A percentile compares a stretch with the other conserved stretches of the same genome.
These are phyloP conservation scores for Papilio helenus DNA, from an alignment of 1,140 invertebrate species.

Conservation along the genomic window DNA sequence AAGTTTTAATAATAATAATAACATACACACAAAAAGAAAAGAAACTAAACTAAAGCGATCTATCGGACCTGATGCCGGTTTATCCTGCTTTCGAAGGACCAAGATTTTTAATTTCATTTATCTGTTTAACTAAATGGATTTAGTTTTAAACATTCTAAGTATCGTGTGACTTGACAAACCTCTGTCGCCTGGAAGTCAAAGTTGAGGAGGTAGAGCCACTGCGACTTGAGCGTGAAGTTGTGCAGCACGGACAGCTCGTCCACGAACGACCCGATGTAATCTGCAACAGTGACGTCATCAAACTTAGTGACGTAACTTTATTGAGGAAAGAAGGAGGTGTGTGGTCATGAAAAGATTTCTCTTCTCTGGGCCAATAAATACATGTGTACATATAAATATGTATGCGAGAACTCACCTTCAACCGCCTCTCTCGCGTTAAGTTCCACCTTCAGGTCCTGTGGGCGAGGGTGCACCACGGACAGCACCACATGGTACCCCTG, in stretches of 20 bases:
- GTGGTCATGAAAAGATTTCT: too few species aligned
- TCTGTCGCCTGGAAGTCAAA: conserved; percentile 87
- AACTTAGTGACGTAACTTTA: background rate
- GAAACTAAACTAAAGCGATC: too few species aligned
- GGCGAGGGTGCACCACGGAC: conserved; percentile 72
- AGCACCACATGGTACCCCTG: conserved; percentile 70
- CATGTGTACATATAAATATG: background rate
- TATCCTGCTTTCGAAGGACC: background rate
- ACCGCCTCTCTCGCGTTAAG: conserved; percentile 66
- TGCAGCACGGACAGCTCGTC: conserved; percentile 86
- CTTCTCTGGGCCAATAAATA: too few species aligned
- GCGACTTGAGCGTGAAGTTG: conserved; percentile 92
- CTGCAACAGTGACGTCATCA: conserved; percentile 75
- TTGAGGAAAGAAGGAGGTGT: too few species aligned
- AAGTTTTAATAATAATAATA: too few species aligned
- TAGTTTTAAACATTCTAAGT: too few species aligned
- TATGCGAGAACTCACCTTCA: conserved; percentile 56
- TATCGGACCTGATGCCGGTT: too few species aligned
- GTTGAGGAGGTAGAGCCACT: conserved; percentile 93
- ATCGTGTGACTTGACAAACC: conserved; percentile 49
- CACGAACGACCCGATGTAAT: conserved; percentile 89
- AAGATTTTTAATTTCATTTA: background rate
- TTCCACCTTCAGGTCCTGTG: conserved; percentile 61
- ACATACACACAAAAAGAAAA: too few species aligned
- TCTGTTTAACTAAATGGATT: too few species aligned